Base-by-base conservation (phyloP, 2,888 invertebrate genomes). In the Euproctis similis region DNA sequence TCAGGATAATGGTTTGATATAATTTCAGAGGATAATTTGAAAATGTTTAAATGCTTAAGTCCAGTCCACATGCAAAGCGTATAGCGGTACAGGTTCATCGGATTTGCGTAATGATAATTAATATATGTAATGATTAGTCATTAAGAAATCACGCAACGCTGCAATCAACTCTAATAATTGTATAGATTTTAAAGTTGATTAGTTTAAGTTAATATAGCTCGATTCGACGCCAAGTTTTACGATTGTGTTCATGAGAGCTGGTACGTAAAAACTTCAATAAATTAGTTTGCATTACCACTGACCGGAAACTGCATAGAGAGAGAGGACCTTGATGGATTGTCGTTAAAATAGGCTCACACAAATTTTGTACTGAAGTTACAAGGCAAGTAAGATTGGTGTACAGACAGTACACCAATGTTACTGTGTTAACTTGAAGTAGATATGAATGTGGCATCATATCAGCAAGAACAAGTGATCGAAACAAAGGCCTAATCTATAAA, bases 401-500 rank as follows among this genome's bases (percentile, higher is more conserved):
- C n/a, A n/a, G n/a, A n/a, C n/a, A n/a, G n/a, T n/a, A n/a, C n/a
- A n/a, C n/a, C n/a, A n/a, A n/a, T n/a, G n/a, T n/a, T n/a, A n/a
- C n/a, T n/a, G n/a, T n/a, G n/a, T n/a, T n/a, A n/a, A n/a, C n/a
- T n/a, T n/a, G n/a, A n/a, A n/a, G n/a, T n/a, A n/a, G n/a, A n/a
- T n/a, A n/a, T n/a, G n/a, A n/a, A n/a, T n/a, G n/a, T n/a, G n/a
- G n/a, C n/a, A n/a, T n/a, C n/a, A n/a, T n/a, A n/a, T n/a, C n/a
- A n/a, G n/a, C n/a, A n/a, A n/a, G n/a, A n/a, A n/a, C n/a, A n/a
- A 55, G 47, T 46, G 42, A 39, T 46, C 43, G 36, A 46, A 54
- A 60, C 46, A 53, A 56, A 55, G 58, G 48, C 51, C 47, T 50
- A 56, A 52, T 54, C 42, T 19, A n/a, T n/a, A 18, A 19, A 22